Base-by-base conservation (phyloP, 2,113 vertebrate genomes). In the Brienomyrus brachyistius region DNA sequence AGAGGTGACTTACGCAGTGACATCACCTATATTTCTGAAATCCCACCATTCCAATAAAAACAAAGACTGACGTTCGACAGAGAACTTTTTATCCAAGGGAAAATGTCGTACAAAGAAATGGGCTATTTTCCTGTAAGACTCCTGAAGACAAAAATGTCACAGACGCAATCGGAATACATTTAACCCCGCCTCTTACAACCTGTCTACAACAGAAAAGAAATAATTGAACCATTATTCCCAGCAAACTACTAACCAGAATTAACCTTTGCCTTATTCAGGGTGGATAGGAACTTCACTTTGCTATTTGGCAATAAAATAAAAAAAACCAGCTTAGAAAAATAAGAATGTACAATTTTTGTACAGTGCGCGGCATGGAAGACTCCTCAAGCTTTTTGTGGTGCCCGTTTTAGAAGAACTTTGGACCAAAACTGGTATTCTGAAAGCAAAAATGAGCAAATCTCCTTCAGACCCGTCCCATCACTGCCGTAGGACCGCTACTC, bases 191-290 rank as follows among this genome's bases (percentile, higher is more conserved):
- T 62, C 10, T 83, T 31, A 31, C 40, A 70, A 40, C 11, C 19
- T 82, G 17, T 77, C 47, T 89, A 21, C 23, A 70, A 23, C 6
- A n/a, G 40, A 45, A 84, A 59, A 52, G 45, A 17, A 89, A 84
- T 19, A 4, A 27, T 31, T 11, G 59, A 48, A 45, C 31, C 9
- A 35, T 89, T 45, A 21, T 48, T 10, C 10, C 51, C 5, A 48
- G n/a, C 13, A 31, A 21, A 66, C 43, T 31, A 8, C 54, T 23
- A 31, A 1, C 27, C 54, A 59, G 52, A 56, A 91, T 54, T 59
- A 74, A 91, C 59, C 56, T 54, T 84, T 85, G 90, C 31, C 19
- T 87, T 52, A 31, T 54, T 87, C 27, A 52, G 50, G 54, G 10
- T 86, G 47, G n/a, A 15, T 35, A 27, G 2, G 27, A 11, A 54